These are phyloP conservation scores for Cheilinus undulatus DNA, from an alignment of 2,113 vertebrate species.

Conservation along the genomic window DNA sequence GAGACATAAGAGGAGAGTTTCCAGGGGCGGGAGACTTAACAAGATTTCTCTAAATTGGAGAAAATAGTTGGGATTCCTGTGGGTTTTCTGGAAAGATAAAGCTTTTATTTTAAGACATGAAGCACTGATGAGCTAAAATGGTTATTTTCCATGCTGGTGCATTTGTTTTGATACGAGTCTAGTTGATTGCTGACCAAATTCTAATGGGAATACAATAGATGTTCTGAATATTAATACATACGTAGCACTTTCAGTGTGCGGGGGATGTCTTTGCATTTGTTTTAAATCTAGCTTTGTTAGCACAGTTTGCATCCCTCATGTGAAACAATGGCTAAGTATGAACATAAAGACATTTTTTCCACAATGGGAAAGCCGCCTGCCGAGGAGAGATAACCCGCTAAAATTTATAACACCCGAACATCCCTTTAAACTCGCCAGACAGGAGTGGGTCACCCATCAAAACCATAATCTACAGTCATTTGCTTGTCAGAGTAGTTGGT, in stretches of 20 bases:
- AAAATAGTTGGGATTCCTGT: slow-evolving; percentile 59
- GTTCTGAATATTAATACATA: slow-evolving; percentile 47
- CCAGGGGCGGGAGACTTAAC: slow-evolving; percentile 51
- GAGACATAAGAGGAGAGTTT: slow-evolving; percentile 59
- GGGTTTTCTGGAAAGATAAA: slow-evolving; percentile 60
- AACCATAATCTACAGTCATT: slow-evolving; percentile 72
- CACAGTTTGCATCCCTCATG: slow-evolving; percentile 65
- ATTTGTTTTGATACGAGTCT: slow-evolving; percentile 33
- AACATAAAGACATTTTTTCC: slow-evolving; percentile 51
- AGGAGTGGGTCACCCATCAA: slow-evolving; percentile 72
- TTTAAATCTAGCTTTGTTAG: slow-evolving; percentile 50
- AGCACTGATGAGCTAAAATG: slow-evolving; percentile 59
- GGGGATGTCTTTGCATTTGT: slow-evolving; percentile 29
- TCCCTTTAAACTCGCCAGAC: slow-evolving; percentile 68
- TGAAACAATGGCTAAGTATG: slow-evolving; percentile 67
- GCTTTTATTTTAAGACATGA: slow-evolving; percentile 52
- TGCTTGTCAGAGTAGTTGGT: slow-evolving; percentile 65
- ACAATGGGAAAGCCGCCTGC: slow-evolving; percentile 64
- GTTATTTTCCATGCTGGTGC: slow-evolving; percentile 53
- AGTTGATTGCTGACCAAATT: slow-evolving; percentile 52
- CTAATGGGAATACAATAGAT: slow-evolving; percentile 28
- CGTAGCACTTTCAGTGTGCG: neutral
- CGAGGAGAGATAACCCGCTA: slow-evolving; percentile 66
- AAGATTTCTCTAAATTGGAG: slow-evolving; percentile 64
- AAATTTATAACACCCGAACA: slow-evolving; percentile 64